phyloP scores from a whole-genome alignment of 2,888 invertebrate species.

The Caenorhabditis sinica region DNA sequence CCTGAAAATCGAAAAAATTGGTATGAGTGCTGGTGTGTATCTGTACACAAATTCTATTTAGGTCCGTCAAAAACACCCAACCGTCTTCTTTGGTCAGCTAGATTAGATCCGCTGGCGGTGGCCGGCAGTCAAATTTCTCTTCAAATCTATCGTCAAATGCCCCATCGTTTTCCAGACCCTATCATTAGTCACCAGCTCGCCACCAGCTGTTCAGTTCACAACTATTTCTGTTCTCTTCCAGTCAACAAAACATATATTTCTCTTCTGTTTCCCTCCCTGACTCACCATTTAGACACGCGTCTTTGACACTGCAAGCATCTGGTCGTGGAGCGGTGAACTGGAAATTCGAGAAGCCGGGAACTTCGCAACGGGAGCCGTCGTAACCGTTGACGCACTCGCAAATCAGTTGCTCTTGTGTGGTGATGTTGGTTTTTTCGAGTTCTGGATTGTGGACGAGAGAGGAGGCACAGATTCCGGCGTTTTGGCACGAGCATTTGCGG shows the following conservation, averaged over 20 bases:
- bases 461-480: slow-evolving; percentile 54
- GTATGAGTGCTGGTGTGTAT: too few species aligned
- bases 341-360: slow-evolving; percentile 43
- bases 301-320: slow-evolving; percentile 42
- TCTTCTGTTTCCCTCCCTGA: not conserved
- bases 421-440: not conserved
- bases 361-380: slow-evolving; percentile 52
- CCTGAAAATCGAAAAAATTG: slow-evolving; percentile 29
- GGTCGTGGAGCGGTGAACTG: slow-evolving; percentile 31
- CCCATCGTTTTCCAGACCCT: too few species aligned
- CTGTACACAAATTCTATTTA: too few species aligned
- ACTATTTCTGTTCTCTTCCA: too few species aligned
- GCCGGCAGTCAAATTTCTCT: too few species aligned
- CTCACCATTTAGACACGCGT: slow-evolving; percentile 64
- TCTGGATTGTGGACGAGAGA: slow-evolving; percentile 26
- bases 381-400: slow-evolving; percentile 61
- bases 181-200: not conserved
- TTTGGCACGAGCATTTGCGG: slow-evolving; percentile 53
- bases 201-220: not conserved
- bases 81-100: too few species aligned
- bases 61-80: too few species aligned
- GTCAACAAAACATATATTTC: not conserved
- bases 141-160: too few species aligned
- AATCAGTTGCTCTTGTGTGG: slow-evolving; percentile 18
- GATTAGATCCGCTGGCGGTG: too few species aligned